phyloP scores from a whole-genome alignment of 2,888 invertebrate genomes.

The Elysia crispata region DNA sequence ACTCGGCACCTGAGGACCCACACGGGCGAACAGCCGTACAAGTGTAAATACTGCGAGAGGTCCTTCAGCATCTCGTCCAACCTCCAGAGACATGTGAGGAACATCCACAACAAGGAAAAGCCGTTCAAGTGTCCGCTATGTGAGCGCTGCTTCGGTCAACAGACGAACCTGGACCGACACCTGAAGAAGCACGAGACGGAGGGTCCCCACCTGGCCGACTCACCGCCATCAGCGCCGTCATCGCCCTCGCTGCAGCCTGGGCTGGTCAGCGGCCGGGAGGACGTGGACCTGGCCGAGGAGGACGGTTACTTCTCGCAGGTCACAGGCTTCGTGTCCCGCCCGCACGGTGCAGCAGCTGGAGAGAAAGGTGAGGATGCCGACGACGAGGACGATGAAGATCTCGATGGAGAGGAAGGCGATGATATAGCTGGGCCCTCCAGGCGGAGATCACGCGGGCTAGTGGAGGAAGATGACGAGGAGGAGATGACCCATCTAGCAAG shows the following conservation, averaged over 20 bases:
- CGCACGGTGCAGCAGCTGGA: neutral
- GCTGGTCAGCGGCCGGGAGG: no score
- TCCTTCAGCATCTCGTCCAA: constrained; percentile 99
- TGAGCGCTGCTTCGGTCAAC: constrained; percentile 98
- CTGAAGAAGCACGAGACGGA: constrained; percentile 95
- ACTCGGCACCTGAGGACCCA: constrained; percentile 97
- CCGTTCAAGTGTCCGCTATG: constrained; percentile 97
- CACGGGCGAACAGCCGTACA: constrained; percentile 88
- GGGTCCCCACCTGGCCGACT: constrained; percentile 70
- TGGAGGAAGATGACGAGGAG: constrained; percentile 17
- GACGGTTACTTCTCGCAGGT: constrained; percentile 91
- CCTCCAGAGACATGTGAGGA: constrained; percentile 94
- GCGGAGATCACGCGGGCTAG: neutral
- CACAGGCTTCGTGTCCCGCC: constrained; percentile 83
- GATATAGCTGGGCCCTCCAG: neutral
- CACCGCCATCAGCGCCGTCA: constrained; percentile 65
- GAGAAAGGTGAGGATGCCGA: neutral
- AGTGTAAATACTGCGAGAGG: constrained; percentile 96
- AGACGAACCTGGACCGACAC: constrained; percentile 98
- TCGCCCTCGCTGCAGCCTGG: no score
- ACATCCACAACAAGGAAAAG: constrained; percentile 96
- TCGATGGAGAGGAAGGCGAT: neutral
- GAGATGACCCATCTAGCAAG: constrained; percentile 18
- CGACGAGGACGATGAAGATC: constrained; percentile 40
- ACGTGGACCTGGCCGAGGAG: constrained; percentile 65